Conservation (phyloP, 2,113 vertebrate genomes). For the Colius striatus region DNA sequence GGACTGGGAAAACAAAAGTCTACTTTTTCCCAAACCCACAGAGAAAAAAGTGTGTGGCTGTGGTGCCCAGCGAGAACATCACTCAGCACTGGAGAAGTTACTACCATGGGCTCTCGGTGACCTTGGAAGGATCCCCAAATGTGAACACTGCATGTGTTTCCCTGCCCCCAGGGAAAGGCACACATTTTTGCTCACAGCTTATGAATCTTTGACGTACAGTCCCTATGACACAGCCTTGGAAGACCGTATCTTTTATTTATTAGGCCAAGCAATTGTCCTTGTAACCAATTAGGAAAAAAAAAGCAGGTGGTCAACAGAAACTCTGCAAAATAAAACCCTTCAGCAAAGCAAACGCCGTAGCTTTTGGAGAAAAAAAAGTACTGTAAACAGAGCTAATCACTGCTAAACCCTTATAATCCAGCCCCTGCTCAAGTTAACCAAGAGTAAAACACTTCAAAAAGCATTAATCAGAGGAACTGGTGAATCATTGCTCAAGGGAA, state of each 20-base stretch:
- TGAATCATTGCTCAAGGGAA: conserved; percentile 54
- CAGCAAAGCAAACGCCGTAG: conserved; percentile 29
- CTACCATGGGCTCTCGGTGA: accelerated
- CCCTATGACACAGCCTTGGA: conserved; percentile 14
- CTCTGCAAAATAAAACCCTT: conserved; percentile 44
- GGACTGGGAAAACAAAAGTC: neutral
- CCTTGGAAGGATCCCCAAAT: neutral
- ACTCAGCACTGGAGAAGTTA: neutral
- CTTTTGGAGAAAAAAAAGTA: conserved; percentile 33
- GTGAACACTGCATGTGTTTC: neutral
- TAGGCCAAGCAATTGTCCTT: conserved; percentile 53
- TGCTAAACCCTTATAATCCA: conserved; percentile 65
- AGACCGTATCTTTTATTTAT: conserved; percentile 63
- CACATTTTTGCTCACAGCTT: conserved; percentile 48
- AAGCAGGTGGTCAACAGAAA: conserved; percentile 66
- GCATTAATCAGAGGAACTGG: neutral
- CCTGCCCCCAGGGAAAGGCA: conserved; percentile 34
- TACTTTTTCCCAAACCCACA: neutral
- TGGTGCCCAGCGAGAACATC: neutral
- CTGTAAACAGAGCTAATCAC: conserved; percentile 77
- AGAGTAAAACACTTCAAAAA: conserved; percentile 59
- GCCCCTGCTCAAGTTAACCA: conserved; percentile 47
- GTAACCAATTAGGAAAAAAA: conserved; percentile 35
- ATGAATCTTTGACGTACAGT: conserved; percentile 60
- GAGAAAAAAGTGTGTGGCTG: neutral